These are phyloP conservation scores for Caenorhabditis sinica DNA, from an alignment of 2,888 invertebrate species.

Conservation along the genomic window DNA sequence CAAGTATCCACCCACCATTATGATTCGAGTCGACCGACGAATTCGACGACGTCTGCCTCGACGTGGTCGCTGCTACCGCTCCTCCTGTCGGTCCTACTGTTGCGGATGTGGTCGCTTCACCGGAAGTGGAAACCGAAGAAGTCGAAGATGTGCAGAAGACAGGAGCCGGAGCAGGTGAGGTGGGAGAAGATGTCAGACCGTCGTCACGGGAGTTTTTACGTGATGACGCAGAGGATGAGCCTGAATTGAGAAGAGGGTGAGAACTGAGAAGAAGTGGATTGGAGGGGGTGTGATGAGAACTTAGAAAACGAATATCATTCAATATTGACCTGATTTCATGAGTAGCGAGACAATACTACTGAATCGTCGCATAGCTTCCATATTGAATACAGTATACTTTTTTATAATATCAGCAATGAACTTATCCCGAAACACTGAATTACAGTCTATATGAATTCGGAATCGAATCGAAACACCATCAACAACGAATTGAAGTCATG, in stretches of 20 bases:
- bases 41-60: slow-evolving; percentile 54
- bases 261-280: background rate
- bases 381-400: background rate
- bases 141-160: slow-evolving; percentile 24
- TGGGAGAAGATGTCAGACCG: slow-evolving; percentile 32
- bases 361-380: slow-evolving; percentile 48
- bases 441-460: background rate
- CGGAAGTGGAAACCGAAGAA: slow-evolving; percentile 29
- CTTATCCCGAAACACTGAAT: background rate
- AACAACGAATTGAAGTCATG: background rate
- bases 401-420: background rate
- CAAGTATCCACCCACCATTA: slow-evolving; percentile 49
- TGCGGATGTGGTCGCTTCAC: slow-evolving; percentile 12
- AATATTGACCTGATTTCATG: slow-evolving; percentile 29
- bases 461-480: slow-evolving; percentile 11
- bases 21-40: slow-evolving; percentile 57
- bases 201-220: slow-evolving; percentile 52
- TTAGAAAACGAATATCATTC: background rate
- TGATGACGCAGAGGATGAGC: slow-evolving; percentile 32
- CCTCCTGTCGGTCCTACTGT: background rate
- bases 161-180: slow-evolving; percentile 8
- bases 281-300: background rate
- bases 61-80: slow-evolving; percentile 23
- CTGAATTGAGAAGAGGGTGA: slow-evolving; percentile 8
- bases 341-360: slow-evolving; percentile 55